Conservation (phyloP, 2,113 vertebrate species). For the Tachysurus vachellii region DNA sequence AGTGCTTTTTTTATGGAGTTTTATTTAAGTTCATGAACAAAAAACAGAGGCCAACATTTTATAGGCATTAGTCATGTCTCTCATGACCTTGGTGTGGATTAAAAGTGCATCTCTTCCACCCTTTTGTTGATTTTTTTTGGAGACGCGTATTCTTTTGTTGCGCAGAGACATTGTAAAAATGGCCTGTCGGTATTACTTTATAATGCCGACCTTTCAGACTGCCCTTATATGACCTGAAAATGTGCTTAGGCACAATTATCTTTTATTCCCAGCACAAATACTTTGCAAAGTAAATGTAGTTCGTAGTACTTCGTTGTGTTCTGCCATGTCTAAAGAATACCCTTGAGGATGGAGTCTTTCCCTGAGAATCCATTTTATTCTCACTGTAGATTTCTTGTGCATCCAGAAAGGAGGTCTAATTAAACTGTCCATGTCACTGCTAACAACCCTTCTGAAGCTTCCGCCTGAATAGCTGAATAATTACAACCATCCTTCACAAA, state of each 20-base stretch:
- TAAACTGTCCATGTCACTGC: neutral
- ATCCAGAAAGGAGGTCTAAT: conserved; percentile 12
- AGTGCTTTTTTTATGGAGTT: neutral
- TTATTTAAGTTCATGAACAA: neutral
- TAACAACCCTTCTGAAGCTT: neutral
- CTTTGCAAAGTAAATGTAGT: neutral
- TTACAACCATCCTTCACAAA: neutral
- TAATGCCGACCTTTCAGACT: neutral
- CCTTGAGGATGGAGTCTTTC: neutral
- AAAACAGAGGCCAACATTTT: neutral
- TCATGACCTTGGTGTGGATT: neutral
- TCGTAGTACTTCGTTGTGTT: too few species aligned
- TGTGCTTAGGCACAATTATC: neutral
- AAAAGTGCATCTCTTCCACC: neutral
- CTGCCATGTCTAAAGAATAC: neutral
- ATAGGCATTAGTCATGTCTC: neutral
- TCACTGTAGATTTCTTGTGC: neutral
- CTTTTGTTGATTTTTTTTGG: neutral
- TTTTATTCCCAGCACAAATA: conserved; percentile 11
- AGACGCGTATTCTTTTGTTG: neutral
- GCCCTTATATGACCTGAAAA: neutral
- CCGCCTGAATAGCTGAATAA: neutral
- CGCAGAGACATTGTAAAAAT: neutral
- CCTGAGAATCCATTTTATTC: conserved; percentile 5
- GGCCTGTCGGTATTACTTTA: neutral